These are phyloP conservation scores for Anoplophora glabripennis DNA, from an alignment of 1,140 invertebrate genomes.

Conservation along the genomic window DNA sequence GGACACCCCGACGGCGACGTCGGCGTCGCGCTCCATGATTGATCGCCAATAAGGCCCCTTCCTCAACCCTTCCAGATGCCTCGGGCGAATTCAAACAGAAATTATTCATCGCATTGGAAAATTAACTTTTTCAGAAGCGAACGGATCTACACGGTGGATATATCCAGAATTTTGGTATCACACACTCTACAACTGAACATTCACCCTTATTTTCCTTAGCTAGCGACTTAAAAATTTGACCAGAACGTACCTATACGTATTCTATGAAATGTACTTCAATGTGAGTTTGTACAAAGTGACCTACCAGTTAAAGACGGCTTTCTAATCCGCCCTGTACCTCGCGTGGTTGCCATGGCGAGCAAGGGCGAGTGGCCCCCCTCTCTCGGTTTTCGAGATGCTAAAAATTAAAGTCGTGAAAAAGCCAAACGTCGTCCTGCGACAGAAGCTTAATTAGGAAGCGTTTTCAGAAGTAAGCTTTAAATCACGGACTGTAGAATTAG, in stretches of 20 bases:
- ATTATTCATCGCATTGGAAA: constrained; percentile 42
- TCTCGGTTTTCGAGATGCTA: constrained; percentile 42
- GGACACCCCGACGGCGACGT: constrained; percentile 4
- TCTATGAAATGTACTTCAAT: not conserved
- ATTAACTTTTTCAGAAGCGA: constrained; percentile 38
- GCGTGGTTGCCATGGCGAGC: constrained; percentile 28
- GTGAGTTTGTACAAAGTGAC: not conserved
- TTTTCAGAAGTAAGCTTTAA: constrained; percentile 46
- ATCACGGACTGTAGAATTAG: constrained; percentile 46
- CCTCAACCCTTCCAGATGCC: constrained; percentile 6
- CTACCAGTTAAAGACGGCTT: constrained; percentile 1
- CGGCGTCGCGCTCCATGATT: constrained; percentile 20
- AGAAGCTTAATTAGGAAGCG: constrained; percentile 52
- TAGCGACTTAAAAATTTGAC: not conserved
- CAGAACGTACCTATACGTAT: not conserved
- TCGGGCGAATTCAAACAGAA: constrained; percentile 33
- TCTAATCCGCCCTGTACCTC: not conserved
- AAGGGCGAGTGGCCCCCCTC: constrained; percentile 29
- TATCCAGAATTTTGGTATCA: not conserved
- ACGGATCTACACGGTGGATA: constrained; percentile 8
- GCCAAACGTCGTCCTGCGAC: constrained; percentile 48
- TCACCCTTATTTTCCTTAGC: not conserved
- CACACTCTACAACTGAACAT: not conserved
- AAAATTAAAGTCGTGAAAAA: constrained; percentile 47
- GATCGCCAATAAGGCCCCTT: constrained; percentile 10